Base-by-base conservation (phyloP, 2,113 vertebrate genomes). In the Eudyptes chrysolophus region DNA sequence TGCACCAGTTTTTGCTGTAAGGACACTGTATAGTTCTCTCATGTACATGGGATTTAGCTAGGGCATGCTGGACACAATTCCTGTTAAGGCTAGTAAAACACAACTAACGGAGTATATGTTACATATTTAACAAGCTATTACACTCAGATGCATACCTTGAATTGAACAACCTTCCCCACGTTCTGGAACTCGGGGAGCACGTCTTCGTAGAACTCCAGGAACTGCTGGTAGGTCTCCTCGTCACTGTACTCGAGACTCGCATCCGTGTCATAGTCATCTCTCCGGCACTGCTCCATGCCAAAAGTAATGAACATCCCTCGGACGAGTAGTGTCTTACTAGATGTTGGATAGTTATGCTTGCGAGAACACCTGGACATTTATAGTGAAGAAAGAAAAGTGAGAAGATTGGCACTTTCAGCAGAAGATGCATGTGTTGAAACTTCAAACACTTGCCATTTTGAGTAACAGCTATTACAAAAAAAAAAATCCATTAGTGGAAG, bases 201-300 rank as follows among this genome's bases (percentile, higher is more conserved):
- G 0, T 99, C 99, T 10, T 99, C 98, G 9, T 99, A 99, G 96
- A 99, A 99, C 29, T 99, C 99, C 22, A 99, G 95, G 95, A 99
- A 99, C 96, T 99, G 99, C 94, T 99, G 99, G 61, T 99, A 98
- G 54, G 99, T 98, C 46, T 99, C 99, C 80, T 99, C 99, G 0
- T 99, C 99, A 2, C 99, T 99, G 96, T 99, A 99, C 89, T 99
- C 99, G 17, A 99, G 98, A 87, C 98, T 99, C 1, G 99, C 99
- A 1, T 99, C 99, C 0, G 99, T 99, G 96, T 99, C 99, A 1
- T 99, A 99, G 96, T 99, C 99, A 11, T 99, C 99, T 2, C 99
- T 98, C 10, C 98, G 98, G 32, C 98, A 98, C 96, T 99, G 99
- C 90, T 99, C 99, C 99, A 99, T 99, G n/a, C 99, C 99, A 29